A percentile compares a stretch with the other conserved stretches of the same genome.
Evolutionary conservation across 2,888 invertebrate species (phyloP).

Genomic region (Orthosia gracilis): DNA sequence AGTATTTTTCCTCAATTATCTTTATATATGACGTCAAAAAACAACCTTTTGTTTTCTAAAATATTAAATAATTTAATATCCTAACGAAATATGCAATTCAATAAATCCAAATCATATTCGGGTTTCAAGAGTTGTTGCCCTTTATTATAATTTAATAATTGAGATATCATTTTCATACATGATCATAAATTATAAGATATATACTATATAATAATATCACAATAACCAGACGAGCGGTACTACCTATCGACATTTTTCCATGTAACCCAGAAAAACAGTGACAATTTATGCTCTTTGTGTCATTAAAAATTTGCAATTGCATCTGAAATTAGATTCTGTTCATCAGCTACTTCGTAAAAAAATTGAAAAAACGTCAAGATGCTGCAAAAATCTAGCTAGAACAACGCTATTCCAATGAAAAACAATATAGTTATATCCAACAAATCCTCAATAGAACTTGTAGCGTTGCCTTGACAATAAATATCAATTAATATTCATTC

Average conservation of each 20-base stretch:
- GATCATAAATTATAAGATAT: background rate
- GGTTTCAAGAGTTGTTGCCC: background rate
- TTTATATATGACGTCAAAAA: background rate
- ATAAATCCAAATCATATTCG: background rate
- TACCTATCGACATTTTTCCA: background rate
- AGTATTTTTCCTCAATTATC: background rate
- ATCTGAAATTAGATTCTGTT: constrained; percentile 5
- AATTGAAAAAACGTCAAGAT: background rate
- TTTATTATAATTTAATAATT: background rate
- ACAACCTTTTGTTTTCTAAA: background rate
- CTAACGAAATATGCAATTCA: too few relatives aligned
- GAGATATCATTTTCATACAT: background rate
- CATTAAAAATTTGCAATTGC: background rate
- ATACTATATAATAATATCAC: background rate
- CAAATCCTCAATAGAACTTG: constrained; percentile 18
- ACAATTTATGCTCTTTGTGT: background rate
- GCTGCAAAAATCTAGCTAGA: background rate
- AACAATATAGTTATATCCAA: constrained; percentile 6
- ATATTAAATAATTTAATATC: background rate
- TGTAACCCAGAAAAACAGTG: background rate
- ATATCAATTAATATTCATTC: constrained; percentile 57
- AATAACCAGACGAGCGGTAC: too few relatives aligned
- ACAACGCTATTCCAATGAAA: background rate
- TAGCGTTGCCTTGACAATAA: constrained; percentile 46
- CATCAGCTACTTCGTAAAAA: background rate